A percentile compares a stretch with the other conserved stretches of the same genome.
These are phyloP conservation scores for Cephus runcator DNA, from an alignment of 2,888 invertebrate species.

Conservation along the genomic window DNA sequence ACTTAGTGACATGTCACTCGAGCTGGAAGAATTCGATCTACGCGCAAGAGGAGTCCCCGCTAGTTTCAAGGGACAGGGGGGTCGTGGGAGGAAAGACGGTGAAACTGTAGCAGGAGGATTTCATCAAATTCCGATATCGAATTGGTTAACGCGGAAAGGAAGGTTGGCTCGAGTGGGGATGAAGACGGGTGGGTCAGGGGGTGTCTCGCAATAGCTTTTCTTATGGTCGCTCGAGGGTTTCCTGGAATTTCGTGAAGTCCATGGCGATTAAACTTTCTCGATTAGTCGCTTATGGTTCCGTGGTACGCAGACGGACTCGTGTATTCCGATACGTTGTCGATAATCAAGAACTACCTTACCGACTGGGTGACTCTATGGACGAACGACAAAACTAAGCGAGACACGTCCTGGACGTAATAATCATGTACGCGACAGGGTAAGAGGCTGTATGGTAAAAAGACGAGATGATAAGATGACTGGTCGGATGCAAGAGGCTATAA, in stretches of 20 bases:
- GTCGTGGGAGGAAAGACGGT: conserved; percentile 24
- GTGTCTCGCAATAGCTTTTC: not conserved
- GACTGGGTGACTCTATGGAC: conserved; percentile 7
- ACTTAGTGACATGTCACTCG: conserved; percentile 63
- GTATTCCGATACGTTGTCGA: conserved; percentile 30
- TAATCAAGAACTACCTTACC: conserved; percentile 28
- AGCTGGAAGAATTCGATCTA: conserved; percentile 63
- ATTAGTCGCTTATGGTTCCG: not conserved
- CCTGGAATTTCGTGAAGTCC: conserved; percentile 33
- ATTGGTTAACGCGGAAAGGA: conserved; percentile 42
- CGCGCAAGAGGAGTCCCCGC: conserved; percentile 28
- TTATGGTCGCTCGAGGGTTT: conserved; percentile 20
- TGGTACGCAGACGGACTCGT: not conserved
- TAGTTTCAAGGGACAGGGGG: not conserved
- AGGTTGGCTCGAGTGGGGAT: conserved; percentile 11
- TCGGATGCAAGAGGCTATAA: not conserved
- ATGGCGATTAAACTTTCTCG: not conserved
- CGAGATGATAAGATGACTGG: not conserved
- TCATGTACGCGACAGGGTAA: not conserved
- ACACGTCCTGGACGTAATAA: not conserved
- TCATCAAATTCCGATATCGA: conserved; percentile 62
- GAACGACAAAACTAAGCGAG: not conserved
- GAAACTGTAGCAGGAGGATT: conserved; percentile 47
- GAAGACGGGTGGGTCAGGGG: conserved; percentile 17
- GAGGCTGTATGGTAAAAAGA: not conserved